phyloP scores from a whole-genome alignment of 2,113 vertebrate species.

The Lates calcarifer region DNA sequence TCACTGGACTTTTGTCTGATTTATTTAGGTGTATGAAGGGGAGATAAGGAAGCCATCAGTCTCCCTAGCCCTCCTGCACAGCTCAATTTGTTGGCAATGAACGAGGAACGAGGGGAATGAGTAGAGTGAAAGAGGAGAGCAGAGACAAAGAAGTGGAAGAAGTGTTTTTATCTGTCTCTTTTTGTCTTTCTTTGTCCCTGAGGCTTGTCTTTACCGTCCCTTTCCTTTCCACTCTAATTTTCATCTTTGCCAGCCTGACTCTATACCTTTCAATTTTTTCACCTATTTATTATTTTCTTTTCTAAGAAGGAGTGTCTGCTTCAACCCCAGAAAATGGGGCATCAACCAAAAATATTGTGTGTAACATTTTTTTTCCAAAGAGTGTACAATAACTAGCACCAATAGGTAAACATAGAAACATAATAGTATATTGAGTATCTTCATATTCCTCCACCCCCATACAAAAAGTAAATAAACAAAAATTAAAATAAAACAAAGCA shows the following conservation, averaged over 20 bases:
- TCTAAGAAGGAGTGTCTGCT: background rate
- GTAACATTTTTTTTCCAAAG: too few species aligned
- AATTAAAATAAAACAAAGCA: too few species aligned
- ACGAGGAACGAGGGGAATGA: slow-evolving; percentile 13
- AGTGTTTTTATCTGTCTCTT: slow-evolving; percentile 7
- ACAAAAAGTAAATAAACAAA: too few species aligned
- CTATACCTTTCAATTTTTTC: background rate
- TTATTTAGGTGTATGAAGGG: slow-evolving; percentile 56
- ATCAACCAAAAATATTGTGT: background rate
- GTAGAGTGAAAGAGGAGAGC: background rate
- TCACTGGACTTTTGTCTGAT: slow-evolving; percentile 43
- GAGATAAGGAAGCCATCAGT: slow-evolving; percentile 70
- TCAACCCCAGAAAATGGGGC: background rate
- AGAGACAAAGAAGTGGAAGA: background rate
- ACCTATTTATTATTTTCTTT: background rate
- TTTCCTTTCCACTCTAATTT: background rate
- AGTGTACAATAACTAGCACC: too few species aligned
- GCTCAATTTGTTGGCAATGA: slow-evolving; percentile 47
- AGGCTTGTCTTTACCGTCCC: background rate
- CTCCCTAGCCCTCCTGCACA: slow-evolving; percentile 21
- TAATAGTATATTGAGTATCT: too few species aligned
- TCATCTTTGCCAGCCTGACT: background rate
- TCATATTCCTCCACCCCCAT: too few species aligned
- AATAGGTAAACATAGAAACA: too few species aligned
- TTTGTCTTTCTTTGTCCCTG: background rate